Percentiles rank a stretch among this genome's conserved stretches.
Conservation (phyloP, 2,888 invertebrate species). For the Limnephilus auricula region DNA sequence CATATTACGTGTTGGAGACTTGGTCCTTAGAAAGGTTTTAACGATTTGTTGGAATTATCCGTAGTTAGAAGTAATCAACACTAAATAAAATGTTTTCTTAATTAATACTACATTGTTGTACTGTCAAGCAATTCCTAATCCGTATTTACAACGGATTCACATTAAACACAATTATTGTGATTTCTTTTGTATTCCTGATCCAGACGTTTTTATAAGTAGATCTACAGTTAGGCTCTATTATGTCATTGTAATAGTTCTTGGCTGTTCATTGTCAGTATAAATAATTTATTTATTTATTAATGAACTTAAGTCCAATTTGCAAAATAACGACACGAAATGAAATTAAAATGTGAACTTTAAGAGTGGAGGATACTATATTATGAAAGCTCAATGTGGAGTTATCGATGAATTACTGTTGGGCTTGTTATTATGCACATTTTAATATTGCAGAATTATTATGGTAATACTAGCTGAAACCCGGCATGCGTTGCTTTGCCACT, state of each 20-base stretch:
- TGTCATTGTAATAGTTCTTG: not conserved
- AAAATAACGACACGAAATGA: too few relatives aligned
- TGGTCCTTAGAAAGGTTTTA: constrained; percentile 12
- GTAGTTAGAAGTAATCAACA: not conserved
- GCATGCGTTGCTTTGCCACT: too few relatives aligned
- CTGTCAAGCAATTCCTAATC: not conserved
- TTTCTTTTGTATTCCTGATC: not conserved
- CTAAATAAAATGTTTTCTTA: constrained; percentile 1
- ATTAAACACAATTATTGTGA: not conserved
- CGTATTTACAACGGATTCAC: not conserved
- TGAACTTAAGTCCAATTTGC: too few relatives aligned
- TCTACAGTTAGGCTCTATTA: not conserved
- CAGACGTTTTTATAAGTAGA: not conserved
- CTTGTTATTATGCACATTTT: too few relatives aligned
- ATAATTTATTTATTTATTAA: too few relatives aligned
- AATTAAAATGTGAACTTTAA: too few relatives aligned
- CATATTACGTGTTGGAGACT: not conserved
- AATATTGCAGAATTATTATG: too few relatives aligned
- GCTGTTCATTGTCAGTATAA: not conserved
- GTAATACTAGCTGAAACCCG: too few relatives aligned
- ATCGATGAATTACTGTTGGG: too few relatives aligned
- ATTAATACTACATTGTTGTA: not conserved
- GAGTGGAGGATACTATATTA: too few relatives aligned
- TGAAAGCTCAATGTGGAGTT: too few relatives aligned
- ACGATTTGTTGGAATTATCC: not conserved